A percentile compares a stretch with the other conserved stretches of the same genome.
These are phyloP conservation scores for Atta cephalotes DNA, from an alignment of 1,140 invertebrate genomes.

Conservation along the genomic window DNA sequence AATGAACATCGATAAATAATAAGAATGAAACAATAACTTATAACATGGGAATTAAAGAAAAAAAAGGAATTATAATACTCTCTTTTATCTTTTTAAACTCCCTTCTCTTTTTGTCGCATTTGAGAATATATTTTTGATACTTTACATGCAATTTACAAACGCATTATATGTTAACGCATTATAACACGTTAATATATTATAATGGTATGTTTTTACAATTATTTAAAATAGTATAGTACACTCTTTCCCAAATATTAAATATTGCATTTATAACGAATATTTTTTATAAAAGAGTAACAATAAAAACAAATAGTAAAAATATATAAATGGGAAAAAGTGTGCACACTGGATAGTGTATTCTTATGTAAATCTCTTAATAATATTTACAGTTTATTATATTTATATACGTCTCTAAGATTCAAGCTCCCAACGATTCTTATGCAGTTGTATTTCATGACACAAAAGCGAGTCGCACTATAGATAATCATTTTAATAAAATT, in stretches of 20 bases:
- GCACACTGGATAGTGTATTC: conserved; percentile 35
- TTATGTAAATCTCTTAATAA: conserved; percentile 61
- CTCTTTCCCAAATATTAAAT: conserved; percentile 61
- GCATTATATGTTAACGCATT: conserved; percentile 17
- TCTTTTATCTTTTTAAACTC: neutral
- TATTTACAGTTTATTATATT: conserved; percentile 66
- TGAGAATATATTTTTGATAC: conserved; percentile 60
- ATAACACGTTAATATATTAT: conserved; percentile 48
- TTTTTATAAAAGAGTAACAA: conserved; percentile 63
- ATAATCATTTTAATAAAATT: no score
- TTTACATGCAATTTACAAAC: conserved; percentile 57
- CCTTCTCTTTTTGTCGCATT: neutral
- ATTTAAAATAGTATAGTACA: conserved; percentile 46
- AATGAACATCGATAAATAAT: neutral
- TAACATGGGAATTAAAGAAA: neutral
- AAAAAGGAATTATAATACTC: neutral
- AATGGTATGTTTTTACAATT: conserved; percentile 52
- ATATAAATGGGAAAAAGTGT: conserved; percentile 63
- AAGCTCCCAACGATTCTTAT: conserved; percentile 59
- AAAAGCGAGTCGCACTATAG: no score
- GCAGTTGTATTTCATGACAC: conserved; percentile 28
- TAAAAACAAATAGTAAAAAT: conserved; percentile 31
- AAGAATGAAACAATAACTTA: neutral
- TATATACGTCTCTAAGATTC: conserved; percentile 67
- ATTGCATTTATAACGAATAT: neutral